Evolutionary conservation across 2,113 vertebrate genomes (phyloP), one percentile per base, ranked within the genome.

Genomic region (Synodontis membranacea): DNA sequence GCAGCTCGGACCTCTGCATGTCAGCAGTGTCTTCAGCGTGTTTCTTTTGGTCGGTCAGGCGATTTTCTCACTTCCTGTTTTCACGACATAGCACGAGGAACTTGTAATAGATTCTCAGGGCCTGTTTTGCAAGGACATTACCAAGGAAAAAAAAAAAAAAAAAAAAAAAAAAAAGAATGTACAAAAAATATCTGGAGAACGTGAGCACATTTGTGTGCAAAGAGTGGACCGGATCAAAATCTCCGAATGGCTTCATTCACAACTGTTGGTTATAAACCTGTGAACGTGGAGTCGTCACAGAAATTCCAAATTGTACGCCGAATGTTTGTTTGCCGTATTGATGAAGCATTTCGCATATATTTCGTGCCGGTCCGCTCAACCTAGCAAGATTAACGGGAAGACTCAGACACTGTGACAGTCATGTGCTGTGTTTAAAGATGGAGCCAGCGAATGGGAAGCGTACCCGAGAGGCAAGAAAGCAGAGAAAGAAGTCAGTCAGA

Each of bases 401-500:
- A 76, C 3, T 19, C 1, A 5, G 28, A 19, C 3, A 23, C 37
- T 23, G 37, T 4, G 3, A 11, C 68, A 23, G 37, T 25, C 70
- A 15, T 75, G 72, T 46, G 25, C 72, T 74, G 23, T 31, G 1
- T 48, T 76, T 50, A 76, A 50, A 7, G 74, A 10, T 11, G 15
- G 15, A 37, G 68, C 9, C 19, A 4, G 17, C 5, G 23, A 74
- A 44, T 3, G 28, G 12, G 23, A 74, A 75, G 52, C 21, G 25
- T 74, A 84, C 37, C 83, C 39, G 21, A 80, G 19, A 48, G 34
- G 23, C 37, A 42, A 72, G 37, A 46, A 46, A 46, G 5, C 42
- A 0, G 39, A 44, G 31, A 66, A 83, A 46, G 52, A 42, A 68
- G 28, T 72, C 86, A 84, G 64, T 74, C 76, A 56, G 66, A 50